Evolutionary conservation across 2,888 invertebrate genomes (phyloP), one percentile per base, ranked within the genome.

Genomic region (Drosophila helvetica): DNA sequence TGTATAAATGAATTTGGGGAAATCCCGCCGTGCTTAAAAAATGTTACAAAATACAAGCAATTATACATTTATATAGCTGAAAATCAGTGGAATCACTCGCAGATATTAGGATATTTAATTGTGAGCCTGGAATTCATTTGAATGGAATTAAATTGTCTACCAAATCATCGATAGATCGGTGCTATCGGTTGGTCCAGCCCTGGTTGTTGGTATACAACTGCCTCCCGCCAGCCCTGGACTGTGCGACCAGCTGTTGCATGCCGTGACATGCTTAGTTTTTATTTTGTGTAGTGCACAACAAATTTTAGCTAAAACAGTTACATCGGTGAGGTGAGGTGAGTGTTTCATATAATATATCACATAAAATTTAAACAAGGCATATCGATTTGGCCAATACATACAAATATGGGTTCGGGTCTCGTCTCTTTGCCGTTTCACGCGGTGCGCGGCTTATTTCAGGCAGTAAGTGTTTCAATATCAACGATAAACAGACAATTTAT

Each of bases 221-320:
- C 22, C n/a, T n/a, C 5, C 22, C 5, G 22, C 22, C 22, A 22
- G 4, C 22, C 22, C 22, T 22, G 22, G 22, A 22, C 22, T 22
- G 22, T 4, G 22, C 22, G 22, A 22, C 22, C 80, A 87, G 87
- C 89, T 82, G 82, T 82, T 82, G 87, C 84, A 51, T 65, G 67
- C 70, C 86, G 86, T 78, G 85, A 27, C 0, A 51, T 48, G 59
- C n/a, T 53, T 30, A 71, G 22, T 53, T 42, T 9, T 22, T 19
- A 25, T 33, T 48, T 68, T 58, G 53, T 87, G 70, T 80, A 30
- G 19, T 42, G 15, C 30, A 10, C 15, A 43, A 47, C 48, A n/a
- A n/a, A n/a, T 5, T 30, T 6, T 33, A 42, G 7, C 3, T 22
- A 22, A 10, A 10, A 19, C 9, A 10, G 27, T 10, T 38, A 27